Base-by-base conservation (phyloP, 2,888 invertebrate genomes). In the Euplexia lucipara region DNA sequence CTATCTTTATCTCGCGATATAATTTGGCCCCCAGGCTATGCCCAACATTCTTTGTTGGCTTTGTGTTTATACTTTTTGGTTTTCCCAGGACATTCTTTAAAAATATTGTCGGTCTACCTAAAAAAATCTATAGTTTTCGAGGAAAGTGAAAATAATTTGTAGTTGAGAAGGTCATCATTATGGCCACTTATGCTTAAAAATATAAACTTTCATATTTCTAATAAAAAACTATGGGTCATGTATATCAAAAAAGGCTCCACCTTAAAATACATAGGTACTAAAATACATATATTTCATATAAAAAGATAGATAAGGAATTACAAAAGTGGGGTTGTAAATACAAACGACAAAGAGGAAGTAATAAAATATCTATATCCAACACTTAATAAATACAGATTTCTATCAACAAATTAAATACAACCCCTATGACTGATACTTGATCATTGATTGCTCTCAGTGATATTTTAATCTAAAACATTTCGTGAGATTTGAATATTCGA, bases 21-120 rank as follows among this genome's bases (percentile, higher is more conserved):
- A 93, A 95, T 94, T 91, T 87, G 89, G 87, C 85, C 93, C 89
- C 77, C 86, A 84, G 92, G 93, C 92, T 87, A 82, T 78, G 83
- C 68, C 78, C 73, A 65, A 86, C 91, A 92, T 93, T 94, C 93
- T 90, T 88, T 79, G 79, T 69, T 65, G 52, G 49, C 16, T 66
- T 74, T 70, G 32, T 83, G 80, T 67, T 59, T 62, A 71, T 39
- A 52, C 20, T 75, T 77, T 34, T 34, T 54, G 56, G 3, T 7
- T 52, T 44, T 45, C 47, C 42, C 54, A 49, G 78, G 79, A 82
- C 63, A 75, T 30, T n/a, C 7, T 26, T 53, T 8, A 7, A 56
- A 54, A 26, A 37, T 30, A 54, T 63, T 22, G 22, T 14, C 30
- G n/a, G 2, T 20, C 3, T 20, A 42, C 1, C 18, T 42, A 22